A percentile compares a stretch with the other conserved stretches of the same genome.
Conservation (phyloP, 64 coral and sea anemone genomes). For the Porites lutea region DNA sequence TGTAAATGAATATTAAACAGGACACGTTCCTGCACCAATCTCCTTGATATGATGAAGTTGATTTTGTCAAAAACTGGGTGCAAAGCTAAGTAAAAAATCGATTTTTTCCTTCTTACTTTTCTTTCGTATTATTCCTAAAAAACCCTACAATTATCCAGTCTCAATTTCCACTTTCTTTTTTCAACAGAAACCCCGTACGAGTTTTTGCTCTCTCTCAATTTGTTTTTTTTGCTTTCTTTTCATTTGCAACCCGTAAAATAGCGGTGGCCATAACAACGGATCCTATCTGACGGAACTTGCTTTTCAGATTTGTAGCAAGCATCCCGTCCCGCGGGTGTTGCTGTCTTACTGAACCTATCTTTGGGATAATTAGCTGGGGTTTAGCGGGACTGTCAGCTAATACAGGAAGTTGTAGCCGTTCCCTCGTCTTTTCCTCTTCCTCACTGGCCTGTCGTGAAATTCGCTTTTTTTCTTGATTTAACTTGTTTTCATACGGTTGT, state of each 20-base stretch:
- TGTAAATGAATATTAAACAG: too few relatives aligned
- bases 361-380: background rate
- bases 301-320: slow-evolving; percentile 50
- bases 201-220: background rate
- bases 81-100: too few relatives aligned
- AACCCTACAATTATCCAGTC: too few relatives aligned
- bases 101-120: too few relatives aligned
- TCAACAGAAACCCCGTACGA: too few relatives aligned
- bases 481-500: background rate
- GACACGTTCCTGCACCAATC: too few relatives aligned
- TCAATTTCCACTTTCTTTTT: too few relatives aligned
- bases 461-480: background rate
- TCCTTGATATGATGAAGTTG: too few relatives aligned
- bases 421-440: background rate
- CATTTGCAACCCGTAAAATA: slow-evolving; percentile 28
- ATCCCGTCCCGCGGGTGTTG: slow-evolving; percentile 14
- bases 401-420: background rate
- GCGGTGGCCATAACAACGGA: slow-evolving; percentile 43
- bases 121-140: too few relatives aligned
- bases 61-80: too few relatives aligned
- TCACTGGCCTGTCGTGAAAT: background rate
- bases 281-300: slow-evolving; percentile 51
- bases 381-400: background rate
- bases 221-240: background rate
- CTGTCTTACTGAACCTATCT: background rate